Conservation (phyloP, 2,797 vertebrate genomes). For the Macropodus opercularis region DNA sequence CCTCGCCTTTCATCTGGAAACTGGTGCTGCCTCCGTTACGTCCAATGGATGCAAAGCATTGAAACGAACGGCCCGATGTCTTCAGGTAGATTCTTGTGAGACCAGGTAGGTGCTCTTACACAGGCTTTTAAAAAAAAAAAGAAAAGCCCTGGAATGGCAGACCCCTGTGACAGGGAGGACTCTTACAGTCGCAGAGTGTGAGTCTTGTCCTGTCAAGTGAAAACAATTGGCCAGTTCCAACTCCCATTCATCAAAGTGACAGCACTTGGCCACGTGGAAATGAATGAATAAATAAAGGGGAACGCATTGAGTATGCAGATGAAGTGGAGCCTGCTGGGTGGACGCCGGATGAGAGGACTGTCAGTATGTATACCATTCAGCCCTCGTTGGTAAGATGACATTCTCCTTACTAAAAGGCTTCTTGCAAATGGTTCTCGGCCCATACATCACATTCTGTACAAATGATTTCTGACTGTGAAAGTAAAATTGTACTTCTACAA, state of each 20-base stretch:
- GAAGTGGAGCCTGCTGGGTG: conserved; percentile 65
- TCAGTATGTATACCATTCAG: conserved; percentile 53
- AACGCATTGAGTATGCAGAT: conserved; percentile 72
- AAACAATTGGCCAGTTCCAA: conserved; percentile 77
- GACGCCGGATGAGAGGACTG: conserved; percentile 54
- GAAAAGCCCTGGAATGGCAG: conserved; percentile 18
- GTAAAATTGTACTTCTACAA: conserved; percentile 21
- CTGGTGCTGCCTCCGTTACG: conserved; percentile 34
- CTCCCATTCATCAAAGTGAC: conserved; percentile 82
- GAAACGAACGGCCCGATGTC: conserved; percentile 36
- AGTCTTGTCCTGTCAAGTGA: conserved; percentile 72
- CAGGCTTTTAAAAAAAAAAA: conserved; percentile 28
- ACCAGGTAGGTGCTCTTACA: conserved; percentile 8
- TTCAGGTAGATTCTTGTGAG: conserved; percentile 44
- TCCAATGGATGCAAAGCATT: conserved; percentile 27
- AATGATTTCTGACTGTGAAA: conserved; percentile 42
- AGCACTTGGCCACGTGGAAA: conserved; percentile 75
- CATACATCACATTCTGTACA: conserved; percentile 20
- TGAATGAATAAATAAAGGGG: conserved; percentile 79
- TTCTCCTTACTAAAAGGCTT: conserved; percentile 23
- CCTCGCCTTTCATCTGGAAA: conserved; percentile 18
- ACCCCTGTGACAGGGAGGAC: conserved; percentile 54
- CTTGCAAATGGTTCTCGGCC: conserved; percentile 17
- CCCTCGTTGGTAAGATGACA: conserved; percentile 53
- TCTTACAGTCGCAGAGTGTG: conserved; percentile 72